These are phyloP conservation scores for Dascyllus trimaculatus DNA, from an alignment of 2,113 vertebrate genomes.

Conservation along the genomic window DNA sequence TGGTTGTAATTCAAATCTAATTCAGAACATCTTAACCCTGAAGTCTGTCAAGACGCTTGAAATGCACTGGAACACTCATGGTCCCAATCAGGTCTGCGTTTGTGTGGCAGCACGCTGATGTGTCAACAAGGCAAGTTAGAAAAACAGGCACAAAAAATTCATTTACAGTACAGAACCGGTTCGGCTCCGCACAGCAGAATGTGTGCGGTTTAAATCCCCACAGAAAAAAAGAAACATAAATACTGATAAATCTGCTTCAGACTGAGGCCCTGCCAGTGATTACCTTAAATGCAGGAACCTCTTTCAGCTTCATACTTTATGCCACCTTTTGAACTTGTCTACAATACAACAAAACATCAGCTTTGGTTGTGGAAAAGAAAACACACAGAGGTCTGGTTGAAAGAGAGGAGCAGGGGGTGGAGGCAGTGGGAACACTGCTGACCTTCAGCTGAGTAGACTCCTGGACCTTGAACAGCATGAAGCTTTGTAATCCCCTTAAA, in stretches of 20 bases:
- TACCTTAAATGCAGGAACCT: constrained; percentile 65
- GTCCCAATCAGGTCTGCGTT: constrained; percentile 89
- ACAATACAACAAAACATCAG: constrained; percentile 43
- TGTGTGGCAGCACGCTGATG: constrained; percentile 93
- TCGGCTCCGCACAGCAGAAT: constrained; percentile 14
- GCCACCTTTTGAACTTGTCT: constrained; percentile 67
- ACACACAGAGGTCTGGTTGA: constrained; percentile 43
- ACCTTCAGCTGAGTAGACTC: constrained; percentile 41
- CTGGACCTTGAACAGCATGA: constrained; percentile 25
- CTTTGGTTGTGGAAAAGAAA: constrained; percentile 53
- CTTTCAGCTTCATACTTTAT: constrained; percentile 44
- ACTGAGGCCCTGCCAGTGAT: constrained; percentile 69
- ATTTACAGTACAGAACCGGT: constrained; percentile 85
- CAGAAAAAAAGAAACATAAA: constrained; percentile 65
- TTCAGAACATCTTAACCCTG: constrained; percentile 99
- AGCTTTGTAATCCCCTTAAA: constrained; percentile 59
- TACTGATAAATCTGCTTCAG: constrained; percentile 76
- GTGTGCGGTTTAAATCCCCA: constrained; percentile 67
- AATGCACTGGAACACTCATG: constrained; percentile 90
- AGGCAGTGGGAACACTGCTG: neutral
- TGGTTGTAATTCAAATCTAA: constrained; percentile 99
- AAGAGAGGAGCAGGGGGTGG: neutral
- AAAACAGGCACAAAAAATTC: constrained; percentile 89
- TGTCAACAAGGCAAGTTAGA: constrained; percentile 93
- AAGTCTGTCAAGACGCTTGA: constrained; percentile 96